Conservation (phyloP, 92 coral and sea anemone genomes). For the Micromussa lordhowensis region DNA sequence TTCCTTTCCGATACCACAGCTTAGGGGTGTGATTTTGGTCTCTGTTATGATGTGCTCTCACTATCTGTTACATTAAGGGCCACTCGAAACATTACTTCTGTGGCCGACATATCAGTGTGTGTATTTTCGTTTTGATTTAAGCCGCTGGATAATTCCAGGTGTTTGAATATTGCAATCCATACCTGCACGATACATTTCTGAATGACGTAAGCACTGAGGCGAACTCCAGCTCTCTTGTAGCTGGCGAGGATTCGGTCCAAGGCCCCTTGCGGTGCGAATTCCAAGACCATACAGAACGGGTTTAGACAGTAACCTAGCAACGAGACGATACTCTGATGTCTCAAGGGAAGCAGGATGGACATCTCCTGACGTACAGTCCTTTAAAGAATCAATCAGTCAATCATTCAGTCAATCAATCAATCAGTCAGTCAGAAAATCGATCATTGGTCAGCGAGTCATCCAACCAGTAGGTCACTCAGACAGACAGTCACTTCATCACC, state of each 20-base stretch:
- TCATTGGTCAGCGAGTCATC: neutral
- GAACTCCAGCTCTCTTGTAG: conserved; percentile 87
- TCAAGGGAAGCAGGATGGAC: conserved; percentile 87
- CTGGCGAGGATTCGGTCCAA: conserved; percentile 86
- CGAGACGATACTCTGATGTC: conserved; percentile 88
- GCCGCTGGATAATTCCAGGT: neutral
- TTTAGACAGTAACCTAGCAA: conserved; percentile 93
- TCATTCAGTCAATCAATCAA: neutral
- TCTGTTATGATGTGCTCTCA: too few species aligned
- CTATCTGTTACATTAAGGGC: too few species aligned
- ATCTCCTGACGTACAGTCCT: conserved; percentile 98
- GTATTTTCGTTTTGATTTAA: neutral
- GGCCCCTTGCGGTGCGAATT: conserved; percentile 95
- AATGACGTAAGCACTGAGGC: conserved; percentile 88
- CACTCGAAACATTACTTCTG: neutral
- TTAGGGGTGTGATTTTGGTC: too few species aligned
- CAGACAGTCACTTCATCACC: neutral
- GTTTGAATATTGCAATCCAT: neutral
- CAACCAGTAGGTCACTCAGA: neutral
- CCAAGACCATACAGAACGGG: conserved; percentile 92
- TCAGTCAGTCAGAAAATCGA: neutral
- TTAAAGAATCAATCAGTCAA: neutral
- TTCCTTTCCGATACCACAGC: neutral
- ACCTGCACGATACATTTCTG: conserved; percentile 99
- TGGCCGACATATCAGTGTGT: neutral